Conservation (phyloP, 2,888 invertebrate genomes). For the Prosapia bicincta region DNA sequence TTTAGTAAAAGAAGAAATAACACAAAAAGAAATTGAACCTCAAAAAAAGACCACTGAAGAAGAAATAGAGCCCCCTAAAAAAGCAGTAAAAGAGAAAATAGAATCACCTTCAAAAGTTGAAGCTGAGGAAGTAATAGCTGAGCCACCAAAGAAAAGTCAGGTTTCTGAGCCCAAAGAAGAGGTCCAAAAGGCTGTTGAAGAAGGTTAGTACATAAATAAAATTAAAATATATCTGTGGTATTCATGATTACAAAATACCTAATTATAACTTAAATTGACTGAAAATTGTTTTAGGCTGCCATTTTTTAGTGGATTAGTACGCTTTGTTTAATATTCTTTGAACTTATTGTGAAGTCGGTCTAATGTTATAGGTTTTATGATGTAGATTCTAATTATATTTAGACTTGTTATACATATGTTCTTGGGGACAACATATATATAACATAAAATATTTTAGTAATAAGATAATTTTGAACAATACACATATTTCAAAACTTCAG, state of each 20-base stretch:
- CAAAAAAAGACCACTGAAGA: slow-evolving; percentile 2
- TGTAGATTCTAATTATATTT: too few species aligned
- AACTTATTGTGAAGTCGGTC: background rate
- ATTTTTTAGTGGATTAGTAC: background rate
- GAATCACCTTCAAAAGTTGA: background rate
- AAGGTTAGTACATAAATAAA: background rate
- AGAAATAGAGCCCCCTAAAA: slow-evolving; percentile 11
- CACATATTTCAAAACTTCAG: too few species aligned
- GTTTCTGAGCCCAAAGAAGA: background rate
- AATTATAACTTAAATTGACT: background rate
- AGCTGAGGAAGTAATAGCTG: background rate
- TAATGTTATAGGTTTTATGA: too few species aligned
- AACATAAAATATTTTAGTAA: too few species aligned
- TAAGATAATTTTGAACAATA: too few species aligned
- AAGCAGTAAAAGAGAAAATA: background rate
- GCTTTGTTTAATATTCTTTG: background rate
- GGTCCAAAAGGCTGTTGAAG: background rate
- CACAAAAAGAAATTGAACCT: background rate
- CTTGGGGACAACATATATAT: too few species aligned
- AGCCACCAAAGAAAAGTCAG: background rate
- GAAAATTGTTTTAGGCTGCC: background rate
- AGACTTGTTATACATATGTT: too few species aligned
- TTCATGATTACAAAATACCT: background rate
- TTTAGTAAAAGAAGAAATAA: background rate
- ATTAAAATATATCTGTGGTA: background rate